Evolutionary conservation across 2,888 invertebrate genomes (phyloP), one percentile per base, ranked within the genome.

Genomic region (Blera fallax): DNA sequence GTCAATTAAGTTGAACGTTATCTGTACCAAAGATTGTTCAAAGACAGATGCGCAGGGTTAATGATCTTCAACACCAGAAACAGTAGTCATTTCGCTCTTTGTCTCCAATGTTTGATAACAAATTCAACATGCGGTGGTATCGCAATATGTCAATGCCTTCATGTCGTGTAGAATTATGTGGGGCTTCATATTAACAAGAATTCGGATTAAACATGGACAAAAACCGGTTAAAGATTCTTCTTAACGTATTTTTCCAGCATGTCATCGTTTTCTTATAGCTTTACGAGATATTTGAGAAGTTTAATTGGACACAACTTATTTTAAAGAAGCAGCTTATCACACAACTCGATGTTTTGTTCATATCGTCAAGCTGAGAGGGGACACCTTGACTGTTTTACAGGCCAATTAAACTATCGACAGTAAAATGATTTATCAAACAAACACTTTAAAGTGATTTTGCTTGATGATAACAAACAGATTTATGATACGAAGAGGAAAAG

Each of bases 171-270:
- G 32, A 43, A 62, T 32, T 6, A 45, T 50, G 29, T 50, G 32
- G 8, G 64, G 74, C 64, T 54, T 74, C 64, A 45, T 10, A 11
- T 32, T 43, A 3, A 27, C 45, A 43, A 52, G 8, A 14, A 18
- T 64, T 56, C 43, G 24, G 60, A 48, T 48, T 48, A 29, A n/a
- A n/a, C 21, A 40, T 45, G 27, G 43, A 16, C 45, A 10, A 8
- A 32, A 82, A 77, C 56, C 81, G 70, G 77, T 82, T 77, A 50
- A 70, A 48, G 52, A 11, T 34, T 3, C 5, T 14, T 34, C 34
- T 21, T 40, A 45, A 64, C 8, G 27, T 8, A 7, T 34, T 11
- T 14, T 14, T 43, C 29, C 3, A n/a, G n/a, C 7, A 4, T 3
- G 10, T 24, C 24, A 27, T 18, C n/a, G n/a, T n/a, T n/a, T n/a